These are phyloP conservation scores for Gobiocypris rarus DNA, from an alignment of 2,113 vertebrate genomes.

Conservation along the genomic window DNA sequence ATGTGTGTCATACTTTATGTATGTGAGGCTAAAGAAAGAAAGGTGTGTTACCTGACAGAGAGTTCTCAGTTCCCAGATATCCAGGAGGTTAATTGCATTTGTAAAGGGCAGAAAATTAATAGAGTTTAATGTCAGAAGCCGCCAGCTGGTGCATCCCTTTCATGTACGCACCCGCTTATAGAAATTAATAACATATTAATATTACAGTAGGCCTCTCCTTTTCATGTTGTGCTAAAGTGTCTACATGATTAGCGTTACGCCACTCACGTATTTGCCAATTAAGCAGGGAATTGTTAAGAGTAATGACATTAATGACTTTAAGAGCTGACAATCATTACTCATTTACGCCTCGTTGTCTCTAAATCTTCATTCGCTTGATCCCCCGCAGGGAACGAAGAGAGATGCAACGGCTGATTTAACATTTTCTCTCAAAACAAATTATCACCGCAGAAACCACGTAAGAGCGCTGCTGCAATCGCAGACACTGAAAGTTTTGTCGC, in stretches of 20 bases:
- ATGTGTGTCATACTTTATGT: neutral
- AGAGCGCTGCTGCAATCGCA: neutral
- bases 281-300: constrained; percentile 55
- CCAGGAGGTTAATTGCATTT: constrained; percentile 73
- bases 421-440: constrained; percentile 50
- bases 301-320: constrained; percentile 59
- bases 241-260: constrained; percentile 44
- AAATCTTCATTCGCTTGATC: constrained; percentile 21
- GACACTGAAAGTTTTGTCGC: constrained; percentile 4
- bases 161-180: constrained; percentile 56
- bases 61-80: constrained; percentile 48
- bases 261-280: constrained; percentile 57
- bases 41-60: neutral
- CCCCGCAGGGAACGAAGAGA: constrained; percentile 34
- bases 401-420: constrained; percentile 38
- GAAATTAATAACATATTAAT: constrained; percentile 61
- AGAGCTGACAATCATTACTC: constrained; percentile 57
- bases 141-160: constrained; percentile 70
- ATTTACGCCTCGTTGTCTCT: constrained; percentile 51
- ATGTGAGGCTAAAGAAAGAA: neutral
- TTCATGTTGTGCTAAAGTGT: constrained; percentile 54
- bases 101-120: constrained; percentile 82
- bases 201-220: constrained; percentile 50
- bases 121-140: constrained; percentile 76
- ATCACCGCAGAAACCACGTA: constrained; percentile 55